These are phyloP conservation scores for Macropus fuliginosus DNA, from an alignment of 2,797 vertebrate genomes.

Conservation along the genomic window DNA sequence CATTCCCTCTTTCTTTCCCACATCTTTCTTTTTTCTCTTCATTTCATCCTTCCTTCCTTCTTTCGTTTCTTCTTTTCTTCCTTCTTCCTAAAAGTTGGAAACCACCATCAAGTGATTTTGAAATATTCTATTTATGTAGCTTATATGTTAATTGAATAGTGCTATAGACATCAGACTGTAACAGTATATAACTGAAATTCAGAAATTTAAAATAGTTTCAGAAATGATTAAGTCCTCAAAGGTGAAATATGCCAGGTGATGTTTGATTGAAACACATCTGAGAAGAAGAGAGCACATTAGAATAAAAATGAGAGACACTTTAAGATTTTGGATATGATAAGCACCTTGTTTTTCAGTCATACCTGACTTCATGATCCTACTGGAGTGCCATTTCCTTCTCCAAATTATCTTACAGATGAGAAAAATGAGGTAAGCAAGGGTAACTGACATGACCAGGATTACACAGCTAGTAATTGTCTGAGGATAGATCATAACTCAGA, in stretches of 20 bases:
- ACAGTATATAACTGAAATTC: slow-evolving; percentile 25
- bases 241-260: slow-evolving; percentile 26
- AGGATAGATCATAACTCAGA: background rate
- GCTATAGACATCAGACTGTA: slow-evolving; percentile 33
- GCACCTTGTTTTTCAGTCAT: background rate
- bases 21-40: background rate
- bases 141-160: background rate
- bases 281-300: slow-evolving; percentile 15
- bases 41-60: background rate
- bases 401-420: no score
- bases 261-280: background rate
- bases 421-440: background rate
- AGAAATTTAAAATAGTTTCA: slow-evolving; percentile 21
- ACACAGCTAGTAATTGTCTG: background rate
- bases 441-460: background rate
- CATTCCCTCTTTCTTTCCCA: background rate
- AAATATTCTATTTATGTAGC: background rate
- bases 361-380: background rate
- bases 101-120: background rate
- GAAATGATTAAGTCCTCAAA: background rate
- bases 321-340: background rate
- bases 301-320: slow-evolving; percentile 12
- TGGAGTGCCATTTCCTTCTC: no score
- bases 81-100: background rate
- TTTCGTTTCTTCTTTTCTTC: background rate